These are phyloP conservation scores for Drosophila ficusphila DNA, from an alignment of 1,140 invertebrate species.

Conservation along the genomic window DNA sequence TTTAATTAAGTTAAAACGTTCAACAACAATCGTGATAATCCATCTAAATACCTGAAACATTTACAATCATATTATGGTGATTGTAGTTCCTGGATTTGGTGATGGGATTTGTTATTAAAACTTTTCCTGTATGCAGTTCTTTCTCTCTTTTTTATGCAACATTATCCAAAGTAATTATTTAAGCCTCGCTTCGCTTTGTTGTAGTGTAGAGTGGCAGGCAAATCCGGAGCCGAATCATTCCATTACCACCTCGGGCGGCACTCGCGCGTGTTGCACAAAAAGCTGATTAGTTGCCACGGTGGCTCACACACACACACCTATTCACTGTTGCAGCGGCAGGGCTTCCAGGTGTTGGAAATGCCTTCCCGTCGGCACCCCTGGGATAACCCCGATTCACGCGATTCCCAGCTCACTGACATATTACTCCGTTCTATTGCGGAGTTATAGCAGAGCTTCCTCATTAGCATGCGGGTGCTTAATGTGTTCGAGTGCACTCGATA, in stretches of 20 bases:
- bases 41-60: too few relatives aligned
- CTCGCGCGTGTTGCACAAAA: slow-evolving; percentile 57
- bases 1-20: too few relatives aligned
- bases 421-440: slow-evolving; percentile 3
- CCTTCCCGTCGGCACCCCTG: slow-evolving; percentile 10
- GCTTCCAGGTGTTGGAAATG: slow-evolving; percentile 19
- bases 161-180: too few relatives aligned
- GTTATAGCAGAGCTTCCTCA: slow-evolving; percentile 20
- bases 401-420: slow-evolving; percentile 30
- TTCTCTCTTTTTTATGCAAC: too few relatives aligned
- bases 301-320: slow-evolving; percentile 7
- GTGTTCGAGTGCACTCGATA: slow-evolving; percentile 24
- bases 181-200: too few relatives aligned
- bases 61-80: too few relatives aligned
- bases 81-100: too few relatives aligned
- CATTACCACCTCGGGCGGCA: slow-evolving; percentile 61
- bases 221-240: slow-evolving; percentile 54
- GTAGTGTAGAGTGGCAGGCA: slow-evolving; percentile 16
- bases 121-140: too few relatives aligned
- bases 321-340: slow-evolving; percentile 12
- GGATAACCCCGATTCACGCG: slow-evolving; percentile 19
- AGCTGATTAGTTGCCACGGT: slow-evolving; percentile 74
- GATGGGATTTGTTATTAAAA: too few relatives aligned
- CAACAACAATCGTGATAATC: too few relatives aligned
- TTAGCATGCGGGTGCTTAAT: slow-evolving; percentile 27